These are phyloP conservation scores for Microcaecilia unicolor DNA, from an alignment of 2,797 vertebrate genomes.

Conservation along the genomic window DNA sequence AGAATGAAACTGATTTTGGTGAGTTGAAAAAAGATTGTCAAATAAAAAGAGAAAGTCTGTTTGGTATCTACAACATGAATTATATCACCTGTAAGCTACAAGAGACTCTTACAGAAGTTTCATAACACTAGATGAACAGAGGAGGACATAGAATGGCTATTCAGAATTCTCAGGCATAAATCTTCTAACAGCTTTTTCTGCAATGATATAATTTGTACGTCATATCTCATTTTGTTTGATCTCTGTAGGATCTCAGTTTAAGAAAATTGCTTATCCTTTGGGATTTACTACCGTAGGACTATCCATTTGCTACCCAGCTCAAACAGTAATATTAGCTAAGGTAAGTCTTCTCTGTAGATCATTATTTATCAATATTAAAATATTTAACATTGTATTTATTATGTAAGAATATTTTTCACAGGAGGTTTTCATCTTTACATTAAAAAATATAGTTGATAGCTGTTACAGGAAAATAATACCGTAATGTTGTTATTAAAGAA, in stretches of 20 bases:
- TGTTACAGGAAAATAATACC: no score
- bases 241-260: slow-evolving; percentile 67
- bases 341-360: slow-evolving; percentile 42
- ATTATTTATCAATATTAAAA: slow-evolving; percentile 1
- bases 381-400: slow-evolving; percentile 1
- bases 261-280: slow-evolving; percentile 66
- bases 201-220: no score
- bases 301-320: slow-evolving; percentile 77
- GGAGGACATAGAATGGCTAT: no score
- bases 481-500: slow-evolving; percentile 1
- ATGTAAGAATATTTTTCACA: neutral
- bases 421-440: neutral
- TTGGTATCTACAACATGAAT: no score
- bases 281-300: slow-evolving; percentile 64
- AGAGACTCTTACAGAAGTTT: no score
- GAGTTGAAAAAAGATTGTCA: no score
- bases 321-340: slow-evolving; percentile 72
- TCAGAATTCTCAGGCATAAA: no score
- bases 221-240: slow-evolving; percentile 13
- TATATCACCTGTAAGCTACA: no score
- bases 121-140: no score
- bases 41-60: no score
- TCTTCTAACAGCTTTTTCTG: no score
- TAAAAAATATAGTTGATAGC: neutral
- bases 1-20: no score